Evolutionary conservation across 2,113 vertebrate species (phyloP), one percentile per base, ranked within the genome.

Genomic region (Chlamydotis undulata): DNA sequence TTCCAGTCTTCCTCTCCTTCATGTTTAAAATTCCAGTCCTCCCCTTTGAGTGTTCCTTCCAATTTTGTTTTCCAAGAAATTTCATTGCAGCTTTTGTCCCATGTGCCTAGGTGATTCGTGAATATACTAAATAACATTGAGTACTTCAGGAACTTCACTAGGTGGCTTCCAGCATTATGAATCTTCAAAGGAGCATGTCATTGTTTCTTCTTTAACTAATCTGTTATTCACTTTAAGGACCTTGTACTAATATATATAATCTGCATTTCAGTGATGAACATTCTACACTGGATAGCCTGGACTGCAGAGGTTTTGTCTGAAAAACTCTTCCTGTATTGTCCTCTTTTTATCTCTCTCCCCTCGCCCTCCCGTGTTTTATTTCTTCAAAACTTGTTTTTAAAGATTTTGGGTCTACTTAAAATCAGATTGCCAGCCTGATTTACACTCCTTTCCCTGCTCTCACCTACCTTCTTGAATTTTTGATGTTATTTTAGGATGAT

Each of bases 41-140:
- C 91, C 59, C n/a, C 23, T 83, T 74, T 37, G 9, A 56, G 18
- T 25, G 16, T 53, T 89, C 25, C 23, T 89, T 13, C 9, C 12
- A 41, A 0, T 90, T 69, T 53, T 65, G 14, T 49, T 87, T 89
- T 70, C 37, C 12, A 67, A 83, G 57, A 53, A 9, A 35, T 61
- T 60, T 80, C 12, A 9, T 45, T 77, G 45, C 6, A 19, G 13
- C 37, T 56, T 18, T 57, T 45, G 4, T 59, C 50, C 12, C 2
- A 0, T 1, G 0, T 59, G 22, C 37, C 35, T 11, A 7, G 25
- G 33, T 31, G 26, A 31, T 47, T 63, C 0, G 0, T 57, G 59
- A 60, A n/a, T 49, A 53, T 6, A 33, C 17, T 50, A 68, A 88
- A 63, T 55, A 52, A 15, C 5, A 17, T 7, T 3, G 31, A 28